A percentile compares a stretch with the other conserved stretches of the same genome.
Evolutionary conservation across 2,113 vertebrate species (phyloP).

Genomic region (Acanthochromis polyacanthus): DNA sequence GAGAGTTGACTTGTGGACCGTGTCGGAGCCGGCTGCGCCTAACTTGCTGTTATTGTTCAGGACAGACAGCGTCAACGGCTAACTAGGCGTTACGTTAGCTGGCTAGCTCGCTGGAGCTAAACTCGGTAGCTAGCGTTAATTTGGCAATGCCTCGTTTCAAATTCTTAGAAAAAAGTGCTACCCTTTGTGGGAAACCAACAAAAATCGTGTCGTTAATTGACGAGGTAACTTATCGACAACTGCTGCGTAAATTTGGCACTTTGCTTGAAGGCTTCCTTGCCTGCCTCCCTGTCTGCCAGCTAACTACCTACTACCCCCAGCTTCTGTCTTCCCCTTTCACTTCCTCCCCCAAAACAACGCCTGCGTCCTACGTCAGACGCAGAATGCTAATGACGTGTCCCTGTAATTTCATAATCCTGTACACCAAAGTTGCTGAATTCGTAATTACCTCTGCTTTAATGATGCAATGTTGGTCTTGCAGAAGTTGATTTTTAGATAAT

Average conservation of each 20-base stretch:
- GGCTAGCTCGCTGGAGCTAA: slow-evolving; percentile 43
- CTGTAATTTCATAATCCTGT: background rate
- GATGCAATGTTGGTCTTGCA: background rate
- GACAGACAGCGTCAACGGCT: slow-evolving; percentile 52
- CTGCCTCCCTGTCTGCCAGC: slow-evolving; percentile 34
- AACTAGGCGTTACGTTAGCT: slow-evolving; percentile 66
- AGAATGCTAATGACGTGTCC: background rate
- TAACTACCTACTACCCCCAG: slow-evolving; percentile 50
- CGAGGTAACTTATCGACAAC: background rate
- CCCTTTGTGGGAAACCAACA: background rate
- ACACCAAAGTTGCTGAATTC: too few relatives aligned
- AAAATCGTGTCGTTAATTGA: background rate
- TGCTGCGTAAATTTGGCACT: slow-evolving; percentile 62
- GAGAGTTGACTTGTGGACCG: slow-evolving; percentile 38
- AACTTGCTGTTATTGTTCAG: slow-evolving; percentile 65
- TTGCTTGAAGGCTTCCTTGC: slow-evolving; percentile 35
- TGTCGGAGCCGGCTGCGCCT: slow-evolving; percentile 36
- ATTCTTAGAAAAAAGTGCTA: background rate
- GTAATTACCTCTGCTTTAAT: background rate
- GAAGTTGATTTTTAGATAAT: too few relatives aligned
- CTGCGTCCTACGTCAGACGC: slow-evolving; percentile 66
- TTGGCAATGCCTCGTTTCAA: slow-evolving; percentile 25
- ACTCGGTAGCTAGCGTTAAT: slow-evolving; percentile 29
- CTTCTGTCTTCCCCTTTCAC: slow-evolving; percentile 76
- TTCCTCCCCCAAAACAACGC: slow-evolving; percentile 73